A percentile compares a stretch with the other conserved stretches of the same genome.
Evolutionary conservation across 1,140 invertebrate species (phyloP).

Genomic region (Cheumatopsyche charites): DNA sequence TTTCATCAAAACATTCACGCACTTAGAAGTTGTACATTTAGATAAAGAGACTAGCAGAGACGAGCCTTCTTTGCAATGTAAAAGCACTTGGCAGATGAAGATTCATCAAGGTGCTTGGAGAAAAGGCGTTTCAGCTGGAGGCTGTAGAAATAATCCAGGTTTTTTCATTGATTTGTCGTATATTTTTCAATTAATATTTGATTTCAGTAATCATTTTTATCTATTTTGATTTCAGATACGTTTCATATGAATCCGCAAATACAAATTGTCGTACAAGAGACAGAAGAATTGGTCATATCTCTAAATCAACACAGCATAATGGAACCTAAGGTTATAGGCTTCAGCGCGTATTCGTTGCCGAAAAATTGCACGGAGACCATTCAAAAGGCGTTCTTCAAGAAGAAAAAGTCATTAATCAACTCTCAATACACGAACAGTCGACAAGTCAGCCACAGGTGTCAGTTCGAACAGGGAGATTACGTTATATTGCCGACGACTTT

Average conservation of each 20-base stretch:
- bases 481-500: constrained; percentile 90
- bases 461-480: constrained; percentile 83
- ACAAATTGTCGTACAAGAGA: constrained; percentile 78
- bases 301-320: constrained; percentile 90
- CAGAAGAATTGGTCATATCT: constrained; percentile 85
- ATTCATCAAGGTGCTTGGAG: constrained; percentile 88
- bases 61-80: constrained; percentile 79
- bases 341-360: constrained; percentile 80
- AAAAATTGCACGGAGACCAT: constrained; percentile 61
- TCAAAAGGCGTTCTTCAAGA: constrained; percentile 85
- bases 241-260: constrained; percentile 94
- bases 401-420: constrained; percentile 85
- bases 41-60: constrained; percentile 85
- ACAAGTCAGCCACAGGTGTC: constrained; percentile 81
- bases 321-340: constrained; percentile 93
- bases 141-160: constrained; percentile 89
- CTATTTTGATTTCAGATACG: constrained; percentile 69
- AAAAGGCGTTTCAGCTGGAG: constrained; percentile 86
- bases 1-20: constrained; percentile 83
- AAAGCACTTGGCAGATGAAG: constrained; percentile 83
- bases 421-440: constrained; percentile 91
- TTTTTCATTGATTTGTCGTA: constrained; percentile 2
- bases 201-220: not conserved
- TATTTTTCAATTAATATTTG: too few species aligned
- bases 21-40: constrained; percentile 85